These are phyloP conservation scores for Varecia variegata DNA, from an alignment of 2,797 vertebrate genomes.

Conservation along the genomic window DNA sequence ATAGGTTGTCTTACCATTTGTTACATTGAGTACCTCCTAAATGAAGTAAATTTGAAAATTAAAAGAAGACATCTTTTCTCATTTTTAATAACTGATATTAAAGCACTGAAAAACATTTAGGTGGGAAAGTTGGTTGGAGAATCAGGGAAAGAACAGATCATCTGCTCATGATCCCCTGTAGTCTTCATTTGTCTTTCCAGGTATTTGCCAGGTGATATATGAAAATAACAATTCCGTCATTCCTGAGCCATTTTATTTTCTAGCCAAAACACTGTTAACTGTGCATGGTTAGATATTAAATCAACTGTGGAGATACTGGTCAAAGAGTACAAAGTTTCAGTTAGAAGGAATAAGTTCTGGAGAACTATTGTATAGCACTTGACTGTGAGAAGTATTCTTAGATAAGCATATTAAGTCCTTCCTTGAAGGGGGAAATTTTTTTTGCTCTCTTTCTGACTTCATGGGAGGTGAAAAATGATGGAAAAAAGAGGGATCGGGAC, in stretches of 20 bases:
- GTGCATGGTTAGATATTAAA: background rate
- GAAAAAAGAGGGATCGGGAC: background rate
- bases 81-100: background rate
- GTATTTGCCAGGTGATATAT: background rate
- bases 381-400: background rate
- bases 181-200: conserved; percentile 24
- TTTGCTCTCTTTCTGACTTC: background rate
- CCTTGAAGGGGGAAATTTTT: background rate
- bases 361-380: background rate
- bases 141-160: background rate
- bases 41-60: conserved; percentile 23
- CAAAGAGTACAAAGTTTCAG: background rate
- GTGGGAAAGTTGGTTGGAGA: background rate
- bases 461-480: background rate
- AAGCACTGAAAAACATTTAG: background rate
- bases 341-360: background rate
- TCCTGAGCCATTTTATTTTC: background rate
- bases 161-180: background rate
- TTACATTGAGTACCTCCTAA: background rate
- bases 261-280: background rate
- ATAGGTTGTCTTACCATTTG: background rate
- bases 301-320: background rate
- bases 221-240: background rate
- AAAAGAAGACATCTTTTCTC: background rate
- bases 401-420: background rate